A percentile compares a stretch with the other conserved stretches of the same genome.
phyloP scores from a whole-genome alignment of 2,113 vertebrate species.

The Tautogolabrus adspersus region DNA sequence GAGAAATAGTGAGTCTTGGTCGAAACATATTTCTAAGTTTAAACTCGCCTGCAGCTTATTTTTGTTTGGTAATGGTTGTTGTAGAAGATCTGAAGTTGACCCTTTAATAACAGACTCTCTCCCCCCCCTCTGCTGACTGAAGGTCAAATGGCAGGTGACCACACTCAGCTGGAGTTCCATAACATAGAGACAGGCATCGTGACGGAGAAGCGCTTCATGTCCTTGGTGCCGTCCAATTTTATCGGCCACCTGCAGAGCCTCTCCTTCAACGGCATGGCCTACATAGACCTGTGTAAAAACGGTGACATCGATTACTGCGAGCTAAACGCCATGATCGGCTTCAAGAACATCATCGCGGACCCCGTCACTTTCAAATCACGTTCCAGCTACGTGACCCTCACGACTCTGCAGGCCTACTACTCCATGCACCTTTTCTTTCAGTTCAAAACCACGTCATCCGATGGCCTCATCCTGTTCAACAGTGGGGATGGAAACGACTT shows the following conservation, averaged over 20 bases:
- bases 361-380: slow-evolving; percentile 99
- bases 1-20: too few relatives aligned
- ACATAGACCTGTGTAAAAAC: slow-evolving; percentile 99
- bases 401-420: slow-evolving; percentile 96
- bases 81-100: background rate
- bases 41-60: too few relatives aligned
- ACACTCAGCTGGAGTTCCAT: slow-evolving; percentile 98
- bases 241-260: slow-evolving; percentile 98
- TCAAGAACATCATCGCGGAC: slow-evolving; percentile 98
- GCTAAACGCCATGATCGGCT: slow-evolving; percentile 97
- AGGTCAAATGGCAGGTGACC: slow-evolving; percentile 99
- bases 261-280: slow-evolving; percentile 97
- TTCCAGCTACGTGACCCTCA: slow-evolving; percentile 94
- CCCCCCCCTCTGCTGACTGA: slow-evolving; percentile 48
- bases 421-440: slow-evolving; percentile 99
- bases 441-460: slow-evolving; percentile 98
- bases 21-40: too few relatives aligned
- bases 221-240: slow-evolving; percentile 96
- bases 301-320: slow-evolving; percentile 99
- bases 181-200: slow-evolving; percentile 99
- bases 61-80: too few relatives aligned
- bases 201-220: slow-evolving; percentile 94
- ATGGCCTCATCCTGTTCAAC: slow-evolving; percentile 97
- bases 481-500: slow-evolving; percentile 99
- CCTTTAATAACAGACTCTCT: background rate